Percentiles rank a stretch among this genome's conserved stretches.
phyloP scores from a whole-genome alignment of 2,113 vertebrate genomes.

The Toxotes chatareus region DNA sequence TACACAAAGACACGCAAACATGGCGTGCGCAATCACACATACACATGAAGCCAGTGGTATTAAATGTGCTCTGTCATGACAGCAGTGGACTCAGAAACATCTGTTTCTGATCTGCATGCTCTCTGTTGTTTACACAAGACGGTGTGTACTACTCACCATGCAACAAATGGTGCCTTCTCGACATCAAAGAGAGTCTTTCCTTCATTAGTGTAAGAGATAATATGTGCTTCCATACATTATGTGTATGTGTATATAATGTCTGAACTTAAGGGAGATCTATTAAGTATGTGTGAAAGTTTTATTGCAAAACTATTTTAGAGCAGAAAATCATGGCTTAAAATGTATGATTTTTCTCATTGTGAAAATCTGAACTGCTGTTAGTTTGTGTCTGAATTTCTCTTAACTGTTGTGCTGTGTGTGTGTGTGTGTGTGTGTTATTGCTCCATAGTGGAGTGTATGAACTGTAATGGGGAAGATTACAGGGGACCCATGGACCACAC shows the following conservation, averaged over 20 bases:
- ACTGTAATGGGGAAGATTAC: constrained; percentile 95
- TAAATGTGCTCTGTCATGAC: constrained; percentile 72
- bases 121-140: constrained; percentile 72
- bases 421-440: constrained; percentile 10
- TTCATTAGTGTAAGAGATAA: constrained; percentile 36
- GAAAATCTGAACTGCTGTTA: neutral
- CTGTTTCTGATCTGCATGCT: constrained; percentile 77
- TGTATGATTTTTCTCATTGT: neutral
- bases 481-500: constrained; percentile 98
- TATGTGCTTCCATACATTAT: constrained; percentile 22
- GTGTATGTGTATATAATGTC: neutral
- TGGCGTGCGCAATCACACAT: constrained; percentile 34
- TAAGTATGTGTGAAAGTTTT: constrained; percentile 11
- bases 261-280: neutral
- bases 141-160: constrained; percentile 53
- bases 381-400: neutral
- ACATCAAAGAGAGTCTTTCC: constrained; percentile 50
- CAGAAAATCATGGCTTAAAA: neutral
- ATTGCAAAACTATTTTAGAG: constrained; percentile 4
- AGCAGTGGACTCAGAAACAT: constrained; percentile 75
- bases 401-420: constrained; percentile 24
- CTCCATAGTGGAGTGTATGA: constrained; percentile 92
- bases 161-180: constrained; percentile 55
- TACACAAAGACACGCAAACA: constrained; percentile 40
- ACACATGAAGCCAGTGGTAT: constrained; percentile 39